Conservation (phyloP, 2,888 invertebrate species). For the Ischnura elegans region DNA sequence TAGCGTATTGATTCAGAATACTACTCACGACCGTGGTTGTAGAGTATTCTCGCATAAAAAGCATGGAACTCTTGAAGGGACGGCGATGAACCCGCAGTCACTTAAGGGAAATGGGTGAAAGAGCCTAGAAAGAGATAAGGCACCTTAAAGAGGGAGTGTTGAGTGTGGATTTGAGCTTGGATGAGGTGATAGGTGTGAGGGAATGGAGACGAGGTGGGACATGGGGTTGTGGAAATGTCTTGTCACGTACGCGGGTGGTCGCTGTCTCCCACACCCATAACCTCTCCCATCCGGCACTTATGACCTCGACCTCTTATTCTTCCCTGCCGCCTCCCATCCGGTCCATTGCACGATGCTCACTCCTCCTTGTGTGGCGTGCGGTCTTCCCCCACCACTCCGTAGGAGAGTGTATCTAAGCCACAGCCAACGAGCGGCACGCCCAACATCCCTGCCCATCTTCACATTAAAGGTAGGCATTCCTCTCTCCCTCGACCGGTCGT, state of each 20-base stretch:
- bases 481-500: no score
- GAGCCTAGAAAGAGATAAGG: slow-evolving; percentile 12
- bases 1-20: no score
- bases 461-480: background rate
- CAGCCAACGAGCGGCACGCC: background rate
- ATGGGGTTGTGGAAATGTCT: slow-evolving; percentile 36
- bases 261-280: slow-evolving; percentile 48
- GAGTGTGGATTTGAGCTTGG: background rate
- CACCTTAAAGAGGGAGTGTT: background rate
- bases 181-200: background rate
- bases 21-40: background rate
- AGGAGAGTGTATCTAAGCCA: background rate
- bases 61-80: background rate
- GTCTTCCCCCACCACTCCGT: background rate
- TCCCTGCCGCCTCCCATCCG: background rate
- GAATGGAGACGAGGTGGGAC: background rate
- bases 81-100: background rate
- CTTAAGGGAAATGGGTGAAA: slow-evolving; percentile 1
- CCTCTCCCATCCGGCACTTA: slow-evolving; percentile 7
- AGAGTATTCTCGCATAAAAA: background rate
- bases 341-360: background rate
- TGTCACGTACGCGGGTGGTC: slow-evolving; percentile 66
- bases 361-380: background rate
- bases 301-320: background rate
- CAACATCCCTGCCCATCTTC: background rate